Percentiles rank a stretch among this genome's conserved stretches.
These are phyloP conservation scores for Microvelia longipes DNA, from an alignment of 1,140 invertebrate species.

Conservation along the genomic window DNA sequence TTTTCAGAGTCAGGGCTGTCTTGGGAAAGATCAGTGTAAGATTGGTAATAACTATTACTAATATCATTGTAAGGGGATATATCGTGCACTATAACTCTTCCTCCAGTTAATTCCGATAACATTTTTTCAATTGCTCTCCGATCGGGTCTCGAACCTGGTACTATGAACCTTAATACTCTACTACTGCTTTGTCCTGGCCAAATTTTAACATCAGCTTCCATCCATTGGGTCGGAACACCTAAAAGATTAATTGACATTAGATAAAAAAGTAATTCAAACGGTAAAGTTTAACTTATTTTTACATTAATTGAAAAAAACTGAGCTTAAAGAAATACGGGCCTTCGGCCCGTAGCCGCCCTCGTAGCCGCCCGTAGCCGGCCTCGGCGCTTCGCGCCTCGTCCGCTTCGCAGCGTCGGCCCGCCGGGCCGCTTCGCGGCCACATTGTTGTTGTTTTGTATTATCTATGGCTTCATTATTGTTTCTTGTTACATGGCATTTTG, in stretches of 20 bases:
- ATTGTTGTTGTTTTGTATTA: too few species aligned
- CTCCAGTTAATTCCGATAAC: slow-evolving; percentile 56
- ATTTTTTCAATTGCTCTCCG: slow-evolving; percentile 51
- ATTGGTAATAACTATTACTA: slow-evolving; percentile 19
- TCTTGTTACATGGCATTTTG: too few species aligned
- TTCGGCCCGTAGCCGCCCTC: too few species aligned
- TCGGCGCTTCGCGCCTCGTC: too few species aligned
- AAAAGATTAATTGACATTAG: too few species aligned
- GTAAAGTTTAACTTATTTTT: not conserved
- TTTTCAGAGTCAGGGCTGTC: slow-evolving; percentile 27
- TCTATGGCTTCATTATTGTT: too few species aligned
- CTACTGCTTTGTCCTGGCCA: slow-evolving; percentile 49
- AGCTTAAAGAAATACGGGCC: too few species aligned
- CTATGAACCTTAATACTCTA: slow-evolving; percentile 58
- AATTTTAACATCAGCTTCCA: slow-evolving; percentile 45
- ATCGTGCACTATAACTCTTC: slow-evolving; percentile 52
- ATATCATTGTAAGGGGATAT: slow-evolving; percentile 46
- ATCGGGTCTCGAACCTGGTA: slow-evolving; percentile 49
- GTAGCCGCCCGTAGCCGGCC: too few species aligned
- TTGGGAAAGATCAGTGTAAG: slow-evolving; percentile 32
- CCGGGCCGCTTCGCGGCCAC: too few species aligned
- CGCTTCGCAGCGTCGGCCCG: too few species aligned
- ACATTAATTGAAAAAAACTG: not conserved
- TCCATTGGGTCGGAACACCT: slow-evolving; percentile 52
- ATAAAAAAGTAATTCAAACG: too few species aligned